Evolutionary conservation across 1,140 invertebrate genomes (phyloP).

Genomic region (Trichoplusia ni): DNA sequence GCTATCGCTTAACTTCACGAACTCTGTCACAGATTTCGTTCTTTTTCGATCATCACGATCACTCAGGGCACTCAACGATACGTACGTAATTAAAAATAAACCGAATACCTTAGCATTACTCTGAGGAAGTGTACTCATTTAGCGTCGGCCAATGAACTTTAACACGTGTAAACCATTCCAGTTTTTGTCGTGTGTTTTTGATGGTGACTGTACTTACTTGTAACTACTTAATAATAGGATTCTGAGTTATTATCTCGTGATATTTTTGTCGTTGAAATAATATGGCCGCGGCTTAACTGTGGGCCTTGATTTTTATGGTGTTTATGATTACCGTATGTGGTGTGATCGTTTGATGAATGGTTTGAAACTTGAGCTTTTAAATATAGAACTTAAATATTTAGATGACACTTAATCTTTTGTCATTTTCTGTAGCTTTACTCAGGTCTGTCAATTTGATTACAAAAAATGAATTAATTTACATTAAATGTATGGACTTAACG

Average conservation of each 20-base stretch:
- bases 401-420: no score
- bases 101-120: conserved; percentile 52
- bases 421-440: no score
- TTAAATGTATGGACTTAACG: no score
- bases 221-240: conserved; percentile 14
- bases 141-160: conserved; percentile 57
- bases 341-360: no score
- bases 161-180: conserved; percentile 48
- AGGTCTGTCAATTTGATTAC: no score
- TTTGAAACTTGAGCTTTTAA: no score
- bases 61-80: conserved; percentile 15
- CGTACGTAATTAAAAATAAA: conserved; percentile 65
- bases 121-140: conserved; percentile 55
- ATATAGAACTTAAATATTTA: no score
- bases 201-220: conserved; percentile 12
- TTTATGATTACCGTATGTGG: no score
- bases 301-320: neutral
- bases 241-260: conserved; percentile 2
- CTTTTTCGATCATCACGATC: conserved; percentile 15
- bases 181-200: conserved; percentile 33
- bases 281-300: neutral
- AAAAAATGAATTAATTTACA: no score
- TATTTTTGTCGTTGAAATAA: conserved; percentile 12
- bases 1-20: neutral
- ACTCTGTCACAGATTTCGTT: conserved; percentile 10